Evolutionary conservation across 2,888 invertebrate genomes (phyloP), one percentile per base, ranked within the genome.

Genomic region (Ametastegia equiseti): DNA sequence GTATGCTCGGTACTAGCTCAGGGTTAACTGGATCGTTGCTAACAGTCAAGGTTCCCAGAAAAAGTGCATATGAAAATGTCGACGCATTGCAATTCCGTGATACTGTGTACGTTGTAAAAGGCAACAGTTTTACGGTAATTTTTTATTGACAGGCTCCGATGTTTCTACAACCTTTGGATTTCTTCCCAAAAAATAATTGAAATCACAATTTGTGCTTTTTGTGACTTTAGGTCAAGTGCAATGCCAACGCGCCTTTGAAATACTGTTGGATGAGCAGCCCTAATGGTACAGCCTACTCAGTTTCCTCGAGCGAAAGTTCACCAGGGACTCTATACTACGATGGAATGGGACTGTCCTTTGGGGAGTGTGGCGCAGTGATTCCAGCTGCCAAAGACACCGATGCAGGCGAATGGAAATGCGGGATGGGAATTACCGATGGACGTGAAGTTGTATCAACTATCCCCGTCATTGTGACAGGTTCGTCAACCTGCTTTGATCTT

Each of bases 201-300:
- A 42, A 75, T 11, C 50, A 54, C 36, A n/a, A 19, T 54, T 36
- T 33, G n/a, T 42, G 13, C 9, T 19, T 27, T 13, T n/a, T 23
- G 15, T 57, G n/a, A 63, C 82, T 84, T 50, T 78, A 91, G 90
- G 84, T 91, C 45, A 87, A 85, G 79, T 91, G 90, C 75, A 82
- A 39, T 9, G 84, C 83, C 5, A 81, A 87, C 30, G 84, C 84
- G 39, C 77, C 81, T 33, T 82, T 90, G 81, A 84, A 84, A 42
- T 90, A 90, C 81, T 91, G 90, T 83, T 90, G 89, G 88, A 75
- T 91, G 33, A 84, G 84, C 73, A 89, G 89, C 84, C 90, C 90
- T 15, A 89, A 89, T 80, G 89, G 89, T 45, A 88, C 87, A 33
- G 79, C 77, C 36, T 88, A 89, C 82, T 82, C 69, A 11, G 39